Evolutionary conservation across 2,113 vertebrate species (phyloP).

Genomic region (Crotophaga sulcirostris): DNA sequence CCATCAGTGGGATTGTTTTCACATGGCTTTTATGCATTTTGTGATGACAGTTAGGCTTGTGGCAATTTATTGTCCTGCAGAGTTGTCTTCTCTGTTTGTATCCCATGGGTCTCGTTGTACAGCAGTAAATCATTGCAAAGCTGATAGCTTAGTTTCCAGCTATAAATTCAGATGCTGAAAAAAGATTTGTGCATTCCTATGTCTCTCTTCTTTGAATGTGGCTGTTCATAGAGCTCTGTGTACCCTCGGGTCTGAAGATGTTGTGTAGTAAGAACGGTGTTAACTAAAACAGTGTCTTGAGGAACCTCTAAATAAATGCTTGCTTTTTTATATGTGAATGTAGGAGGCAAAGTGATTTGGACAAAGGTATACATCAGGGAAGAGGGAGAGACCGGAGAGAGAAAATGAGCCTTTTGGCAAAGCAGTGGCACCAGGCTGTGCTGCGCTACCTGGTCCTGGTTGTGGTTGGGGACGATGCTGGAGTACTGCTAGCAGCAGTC

Average conservation of each 20-base stretch:
- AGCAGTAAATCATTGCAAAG: constrained; percentile 5
- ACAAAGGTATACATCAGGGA: not conserved
- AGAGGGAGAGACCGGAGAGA: not conserved
- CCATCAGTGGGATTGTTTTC: not conserved
- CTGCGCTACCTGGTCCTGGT: not conserved
- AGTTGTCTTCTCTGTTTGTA: constrained; percentile 35
- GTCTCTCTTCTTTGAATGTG: not conserved
- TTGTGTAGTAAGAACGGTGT: not conserved
- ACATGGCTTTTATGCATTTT: not conserved
- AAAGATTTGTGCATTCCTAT: not conserved
- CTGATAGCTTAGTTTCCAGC: constrained; percentile 36
- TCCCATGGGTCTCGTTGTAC: not conserved
- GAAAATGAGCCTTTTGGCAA: not conserved
- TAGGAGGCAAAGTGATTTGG: not conserved
- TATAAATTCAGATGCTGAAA: constrained; percentile 41
- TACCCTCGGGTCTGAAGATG: not conserved
- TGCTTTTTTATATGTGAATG: not conserved
- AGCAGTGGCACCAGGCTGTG: not conserved
- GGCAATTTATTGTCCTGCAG: constrained; percentile 41
- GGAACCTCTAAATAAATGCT: not conserved
- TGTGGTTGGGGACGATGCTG: fast-evolving
- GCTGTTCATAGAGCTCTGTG: not conserved
- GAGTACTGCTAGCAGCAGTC: not conserved
- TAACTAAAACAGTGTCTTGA: not conserved
- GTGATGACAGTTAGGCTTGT: not conserved